Evolutionary conservation across 2,797 vertebrate species (phyloP).

Genomic region (Ptychobarbus kaznakovi): DNA sequence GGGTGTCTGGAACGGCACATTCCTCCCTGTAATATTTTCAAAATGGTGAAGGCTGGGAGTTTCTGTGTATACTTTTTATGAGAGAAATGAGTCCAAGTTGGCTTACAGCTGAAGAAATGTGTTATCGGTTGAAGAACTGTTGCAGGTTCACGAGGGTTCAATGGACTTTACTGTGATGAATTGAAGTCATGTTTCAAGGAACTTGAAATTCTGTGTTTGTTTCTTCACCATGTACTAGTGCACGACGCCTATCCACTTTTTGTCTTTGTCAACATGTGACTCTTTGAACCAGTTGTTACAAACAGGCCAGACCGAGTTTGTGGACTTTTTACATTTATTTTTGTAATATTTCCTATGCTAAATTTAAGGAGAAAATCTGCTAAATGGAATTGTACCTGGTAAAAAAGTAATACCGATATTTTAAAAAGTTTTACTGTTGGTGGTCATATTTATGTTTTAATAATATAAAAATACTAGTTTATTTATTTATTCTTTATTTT

Average conservation of each 20-base stretch:
- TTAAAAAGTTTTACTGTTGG: not conserved
- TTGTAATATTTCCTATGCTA: not conserved
- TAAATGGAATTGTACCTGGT: not conserved
- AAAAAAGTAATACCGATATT: too few species aligned
- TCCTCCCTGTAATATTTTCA: constrained; percentile 58
- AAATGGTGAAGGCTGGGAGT: constrained; percentile 53
- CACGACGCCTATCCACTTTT: not conserved
- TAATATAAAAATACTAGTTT: not conserved
- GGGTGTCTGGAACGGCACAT: constrained; percentile 85
- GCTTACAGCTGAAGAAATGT: constrained; percentile 23
- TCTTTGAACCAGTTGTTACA: constrained; percentile 1
- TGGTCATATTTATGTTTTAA: not conserved
- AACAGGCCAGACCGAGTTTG: not conserved
- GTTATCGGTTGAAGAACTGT: not conserved
- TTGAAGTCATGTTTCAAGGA: constrained; percentile 20
- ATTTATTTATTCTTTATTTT: not conserved
- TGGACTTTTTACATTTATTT: not conserved
- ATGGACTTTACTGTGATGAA: not conserved
- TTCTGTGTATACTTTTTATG: constrained; percentile 46
- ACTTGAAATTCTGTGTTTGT: not conserved
- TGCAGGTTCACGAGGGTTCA: not conserved
- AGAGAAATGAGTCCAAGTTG: constrained; percentile 28
- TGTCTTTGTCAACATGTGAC: not conserved
- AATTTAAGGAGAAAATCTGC: not conserved
- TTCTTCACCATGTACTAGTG: not conserved